These are phyloP conservation scores for Phortica okadai DNA, from an alignment of 2,888 invertebrate species.

Conservation along the genomic window DNA sequence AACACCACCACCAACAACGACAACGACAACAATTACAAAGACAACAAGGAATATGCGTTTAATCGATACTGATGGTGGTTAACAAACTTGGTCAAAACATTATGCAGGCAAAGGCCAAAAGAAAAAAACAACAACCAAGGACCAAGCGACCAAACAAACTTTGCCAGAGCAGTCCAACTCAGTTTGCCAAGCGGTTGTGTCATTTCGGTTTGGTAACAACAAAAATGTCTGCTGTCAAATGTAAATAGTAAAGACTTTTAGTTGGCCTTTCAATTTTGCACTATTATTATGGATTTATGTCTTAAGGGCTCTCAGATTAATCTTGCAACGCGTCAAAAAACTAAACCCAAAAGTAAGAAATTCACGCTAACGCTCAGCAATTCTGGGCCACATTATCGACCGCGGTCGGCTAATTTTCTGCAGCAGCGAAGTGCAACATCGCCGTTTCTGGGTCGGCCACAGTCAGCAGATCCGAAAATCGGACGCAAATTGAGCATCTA, in stretches of 20 bases:
- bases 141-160: not conserved
- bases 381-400: conserved; percentile 61
- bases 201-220: conserved; percentile 25
- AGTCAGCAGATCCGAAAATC: conserved; percentile 75
- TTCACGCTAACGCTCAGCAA: conserved; percentile 53
- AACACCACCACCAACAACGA: not conserved
- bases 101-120: conserved; percentile 13
- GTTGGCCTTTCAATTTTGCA: conserved; percentile 47
- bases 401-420: conserved; percentile 74
- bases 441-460: conserved; percentile 70
- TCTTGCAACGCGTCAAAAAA: conserved; percentile 74
- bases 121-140: not conserved
- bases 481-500: conserved; percentile 59
- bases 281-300: conserved; percentile 75
- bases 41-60: conserved; percentile 52
- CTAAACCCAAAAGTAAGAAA: conserved; percentile 70
- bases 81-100: conserved; percentile 52
- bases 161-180: conserved; percentile 23
- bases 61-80: conserved; percentile 58
- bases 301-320: conserved; percentile 76
- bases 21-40: not conserved
- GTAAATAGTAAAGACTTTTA: conserved; percentile 38
- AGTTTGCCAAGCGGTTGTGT: conserved; percentile 35
- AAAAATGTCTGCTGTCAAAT: conserved; percentile 40
- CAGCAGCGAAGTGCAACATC: conserved; percentile 68